Evolutionary conservation across 2,888 invertebrate genomes (phyloP), one percentile per base, ranked within the genome.

Genomic region (Allacma fusca): DNA sequence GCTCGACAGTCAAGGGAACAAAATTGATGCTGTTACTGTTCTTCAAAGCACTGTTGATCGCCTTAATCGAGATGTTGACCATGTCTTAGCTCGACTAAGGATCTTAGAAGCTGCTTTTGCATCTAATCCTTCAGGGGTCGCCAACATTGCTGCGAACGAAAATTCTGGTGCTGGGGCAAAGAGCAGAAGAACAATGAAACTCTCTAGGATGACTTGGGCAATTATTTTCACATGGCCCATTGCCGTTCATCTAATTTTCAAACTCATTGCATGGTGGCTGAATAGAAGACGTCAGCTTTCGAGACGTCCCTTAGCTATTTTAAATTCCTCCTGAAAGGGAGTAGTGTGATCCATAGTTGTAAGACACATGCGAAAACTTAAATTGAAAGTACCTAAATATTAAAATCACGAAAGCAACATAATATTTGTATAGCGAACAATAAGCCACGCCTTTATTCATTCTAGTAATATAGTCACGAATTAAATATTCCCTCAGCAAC

Each of bases 201-300:
- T 91, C 50, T 88, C 88, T 13, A 87, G 87, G 83, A 88, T 28
- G 88, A 88, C 92, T 0, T 86, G 92, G 72, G 85, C 88, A 70
- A 87, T 92, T 80, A 86, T 92, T 81, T 84, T 91, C 28, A 80
- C 90, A 77, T 93, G 93, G 93, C 93, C 93, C 5, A 88, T 92
- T 85, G 80, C 92, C 68, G 91, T 82, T 40, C 84, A 85, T 59
- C 81, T 85, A 57, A 40, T 85, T 26, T 75, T 85, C 9, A 82
- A 81, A 70, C 77, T 83, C 43, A 62, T 84, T 43, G 57, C 76
- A 2, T 82, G 81, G 82, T 84, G 81, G 80, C 76, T 81, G 75
- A 62, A 78, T 50, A 71, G 81, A 74, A 77, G 82, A 59, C 69
- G 83, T 21, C 43, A 40, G 34, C 26, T 24, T 4, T 40, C 24